Evolutionary conservation across 2,888 invertebrate species (phyloP).

Genomic region (Monoplex corrugatus): DNA sequence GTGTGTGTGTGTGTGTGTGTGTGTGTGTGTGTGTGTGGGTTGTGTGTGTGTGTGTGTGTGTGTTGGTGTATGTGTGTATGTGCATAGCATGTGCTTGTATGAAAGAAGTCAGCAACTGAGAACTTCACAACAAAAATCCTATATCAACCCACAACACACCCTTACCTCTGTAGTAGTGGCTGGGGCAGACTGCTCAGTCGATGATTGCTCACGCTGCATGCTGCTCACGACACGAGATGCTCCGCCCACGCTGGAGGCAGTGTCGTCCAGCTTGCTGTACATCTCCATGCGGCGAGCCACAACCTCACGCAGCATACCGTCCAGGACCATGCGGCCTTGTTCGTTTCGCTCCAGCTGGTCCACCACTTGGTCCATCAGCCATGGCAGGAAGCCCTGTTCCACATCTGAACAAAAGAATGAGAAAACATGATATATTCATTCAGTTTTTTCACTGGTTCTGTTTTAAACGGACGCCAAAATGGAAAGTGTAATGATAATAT

Average conservation of each 20-base stretch:
- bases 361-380: conserved; percentile 92
- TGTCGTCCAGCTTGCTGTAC: conserved; percentile 69
- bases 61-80: too few relatives aligned
- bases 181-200: conserved; percentile 64
- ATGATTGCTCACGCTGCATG: conserved; percentile 48
- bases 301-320: conserved; percentile 84
- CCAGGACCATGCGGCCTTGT: conserved; percentile 90
- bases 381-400: conserved; percentile 90
- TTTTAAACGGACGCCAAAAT: too few relatives aligned
- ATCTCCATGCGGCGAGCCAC: conserved; percentile 72
- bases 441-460: too few relatives aligned
- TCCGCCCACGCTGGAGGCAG: conserved; percentile 14
- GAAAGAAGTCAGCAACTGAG: too few relatives aligned
- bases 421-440: not conserved
- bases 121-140: too few relatives aligned
- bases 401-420: conserved; percentile 76
- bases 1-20: too few relatives aligned
- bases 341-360: conserved; percentile 91
- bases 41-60: too few relatives aligned
- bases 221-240: conserved; percentile 44
- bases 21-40: too few relatives aligned
- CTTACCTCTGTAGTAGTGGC: conserved; percentile 67
- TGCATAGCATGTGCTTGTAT: too few relatives aligned
- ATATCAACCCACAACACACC: not conserved
- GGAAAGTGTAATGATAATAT: too few relatives aligned